Evolutionary conservation across 2,113 vertebrate species (phyloP).

Genomic region (Dryoscopus gambensis): DNA sequence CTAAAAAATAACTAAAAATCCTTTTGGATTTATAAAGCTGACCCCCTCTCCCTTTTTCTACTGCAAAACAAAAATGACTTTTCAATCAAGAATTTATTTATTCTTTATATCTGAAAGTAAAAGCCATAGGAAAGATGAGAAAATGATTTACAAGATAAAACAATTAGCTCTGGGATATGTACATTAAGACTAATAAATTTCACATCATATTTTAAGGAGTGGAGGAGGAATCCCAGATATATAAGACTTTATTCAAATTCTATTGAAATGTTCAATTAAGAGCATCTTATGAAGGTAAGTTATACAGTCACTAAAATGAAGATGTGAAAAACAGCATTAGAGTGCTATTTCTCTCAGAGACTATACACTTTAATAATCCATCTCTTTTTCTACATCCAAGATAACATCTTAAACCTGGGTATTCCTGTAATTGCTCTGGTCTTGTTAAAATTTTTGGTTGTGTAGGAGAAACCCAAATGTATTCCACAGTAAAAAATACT

Average conservation of each 20-base stretch:
- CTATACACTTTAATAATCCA: not conserved
- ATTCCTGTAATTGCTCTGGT: not conserved
- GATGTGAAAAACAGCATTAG: constrained; percentile 7
- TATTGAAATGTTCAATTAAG: constrained; percentile 41
- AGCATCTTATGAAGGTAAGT: constrained; percentile 7
- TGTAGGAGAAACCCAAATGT: not conserved
- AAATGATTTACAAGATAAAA: constrained; percentile 47
- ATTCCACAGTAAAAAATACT: not conserved
- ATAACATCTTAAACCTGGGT: not conserved
- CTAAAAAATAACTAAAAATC: constrained; percentile 60
- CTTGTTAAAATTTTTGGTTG: not conserved
- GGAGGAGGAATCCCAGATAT: constrained; percentile 33
- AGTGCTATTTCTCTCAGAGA: not conserved
- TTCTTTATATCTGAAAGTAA: constrained; percentile 17
- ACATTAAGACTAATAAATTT: constrained; percentile 54
- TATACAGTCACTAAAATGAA: constrained; percentile 38
- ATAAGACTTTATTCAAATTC: constrained; percentile 29
- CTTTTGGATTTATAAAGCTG: constrained; percentile 52
- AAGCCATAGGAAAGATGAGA: not conserved
- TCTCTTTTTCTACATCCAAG: not conserved
- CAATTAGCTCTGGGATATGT: constrained; percentile 49
- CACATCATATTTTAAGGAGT: constrained; percentile 27
- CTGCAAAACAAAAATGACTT: constrained; percentile 39
- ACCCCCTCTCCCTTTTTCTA: not conserved
- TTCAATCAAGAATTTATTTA: constrained; percentile 19